Evolutionary conservation across 2,888 invertebrate species (phyloP), one percentile per base, ranked within the genome.

Genomic region (Elmis aenea): DNA sequence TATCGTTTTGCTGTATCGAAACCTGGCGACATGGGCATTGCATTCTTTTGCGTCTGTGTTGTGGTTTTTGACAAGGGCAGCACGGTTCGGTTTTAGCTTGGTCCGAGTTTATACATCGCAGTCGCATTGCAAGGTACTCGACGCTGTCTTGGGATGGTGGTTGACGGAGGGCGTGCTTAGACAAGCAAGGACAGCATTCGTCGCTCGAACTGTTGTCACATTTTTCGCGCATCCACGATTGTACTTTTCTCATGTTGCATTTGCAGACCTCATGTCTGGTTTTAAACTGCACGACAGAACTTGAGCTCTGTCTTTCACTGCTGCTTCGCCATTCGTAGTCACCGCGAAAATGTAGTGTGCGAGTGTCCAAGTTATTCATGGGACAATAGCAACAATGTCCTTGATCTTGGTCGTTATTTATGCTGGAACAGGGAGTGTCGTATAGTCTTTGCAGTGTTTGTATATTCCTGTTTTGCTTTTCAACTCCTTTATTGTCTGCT

Each of bases 401-500:
- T 9, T 13, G 23, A 20, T 15, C 14, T 9, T 26, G 10, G 8
- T 18, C 18, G 18, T 6, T 6, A 6, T 6, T 18, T 18, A 37
- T 18, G 20, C 37, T 37, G 5, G 31, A 31, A 15, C 37, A 42
- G 13, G 42, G 42, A 5, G 42, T 42, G 2, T 26, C 30, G 11
- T 42, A 42, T 10, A 42, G 22, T 1, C 31, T 25, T 14, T 42
- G 29, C n/a, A 42, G 18, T 14, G 26, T n/a, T n/a, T n/a, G n/a
- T n/a, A n/a, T n/a, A n/a, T n/a, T n/a, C n/a, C n/a, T n/a, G n/a
- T n/a, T n/a, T n/a, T n/a, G n/a, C n/a, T n/a, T n/a, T n/a, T n/a
- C n/a, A n/a, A n/a, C n/a, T n/a, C n/a, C n/a, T n/a, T n/a, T n/a
- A n/a, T n/a, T n/a, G n/a, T n/a, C n/a, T n/a, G n/a, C n/a, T n/a